Percentiles rank a stretch among this genome's conserved stretches.
Evolutionary conservation across 2,797 vertebrate species (phyloP).

Genomic region (Gouania willdenowi): DNA sequence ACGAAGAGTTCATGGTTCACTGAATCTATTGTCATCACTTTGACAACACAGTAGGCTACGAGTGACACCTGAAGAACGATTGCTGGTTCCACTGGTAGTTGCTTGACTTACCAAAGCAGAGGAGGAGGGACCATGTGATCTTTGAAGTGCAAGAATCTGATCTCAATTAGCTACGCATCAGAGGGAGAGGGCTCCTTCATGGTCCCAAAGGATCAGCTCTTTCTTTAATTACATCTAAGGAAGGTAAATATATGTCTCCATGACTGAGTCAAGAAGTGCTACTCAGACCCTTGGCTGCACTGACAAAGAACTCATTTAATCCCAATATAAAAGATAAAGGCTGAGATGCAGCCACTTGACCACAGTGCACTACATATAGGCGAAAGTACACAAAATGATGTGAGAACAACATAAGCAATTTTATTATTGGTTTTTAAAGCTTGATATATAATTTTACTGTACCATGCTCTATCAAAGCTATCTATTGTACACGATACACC

Average conservation of each 20-base stretch:
- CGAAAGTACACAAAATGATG: too few species aligned
- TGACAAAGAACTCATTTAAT: slow-evolving; percentile 23
- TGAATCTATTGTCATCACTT: slow-evolving; percentile 30
- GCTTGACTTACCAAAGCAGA: neutral
- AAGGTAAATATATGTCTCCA: slow-evolving; percentile 31
- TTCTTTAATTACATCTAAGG: slow-evolving; percentile 61
- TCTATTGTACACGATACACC: too few species aligned
- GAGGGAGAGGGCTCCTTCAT: slow-evolving; percentile 16
- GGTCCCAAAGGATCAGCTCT: slow-evolving; percentile 28
- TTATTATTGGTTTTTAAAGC: too few species aligned
- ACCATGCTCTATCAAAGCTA: too few species aligned
- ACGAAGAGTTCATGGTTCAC: slow-evolving; percentile 29
- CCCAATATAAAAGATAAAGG: slow-evolving; percentile 13
- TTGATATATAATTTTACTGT: too few species aligned
- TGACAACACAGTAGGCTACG: slow-evolving; percentile 25
- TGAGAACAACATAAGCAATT: too few species aligned
- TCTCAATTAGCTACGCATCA: slow-evolving; percentile 56
- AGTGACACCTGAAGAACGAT: slow-evolving; percentile 20
- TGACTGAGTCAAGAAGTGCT: slow-evolving; percentile 14
- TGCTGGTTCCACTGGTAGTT: slow-evolving; percentile 7
- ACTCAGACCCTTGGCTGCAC: too few species aligned
- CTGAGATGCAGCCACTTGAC: neutral
- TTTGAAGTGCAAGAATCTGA: slow-evolving; percentile 24
- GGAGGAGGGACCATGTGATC: slow-evolving; percentile 36
- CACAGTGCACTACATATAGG: too few species aligned